Conservation (phyloP, 1,140 invertebrate species). For the Drosophila dunni region DNA sequence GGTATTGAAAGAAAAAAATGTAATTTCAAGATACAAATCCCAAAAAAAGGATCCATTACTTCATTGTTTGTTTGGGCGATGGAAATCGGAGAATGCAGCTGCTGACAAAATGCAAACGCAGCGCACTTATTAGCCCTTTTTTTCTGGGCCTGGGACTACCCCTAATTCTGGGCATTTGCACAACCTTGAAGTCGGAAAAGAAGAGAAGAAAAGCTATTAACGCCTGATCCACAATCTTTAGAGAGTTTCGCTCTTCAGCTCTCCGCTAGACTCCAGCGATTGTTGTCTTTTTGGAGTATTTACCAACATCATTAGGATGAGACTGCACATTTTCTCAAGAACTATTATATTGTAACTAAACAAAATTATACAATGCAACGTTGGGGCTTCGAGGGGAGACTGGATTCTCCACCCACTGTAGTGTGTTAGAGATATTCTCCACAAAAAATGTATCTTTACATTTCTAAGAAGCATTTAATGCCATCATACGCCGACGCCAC, state of each 20-base stretch:
- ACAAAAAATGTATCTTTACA: conserved; percentile 59
- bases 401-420: conserved; percentile 41
- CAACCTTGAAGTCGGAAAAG: conserved; percentile 33
- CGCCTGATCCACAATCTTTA: conserved; percentile 65
- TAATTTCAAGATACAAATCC: conserved; percentile 29
- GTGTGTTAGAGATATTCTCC: conserved; percentile 33
- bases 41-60: conserved; percentile 16
- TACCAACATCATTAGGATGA: conserved; percentile 78
- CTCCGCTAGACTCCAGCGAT: conserved; percentile 2
- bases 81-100: conserved; percentile 41
- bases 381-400: conserved; percentile 8
- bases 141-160: conserved; percentile 6
- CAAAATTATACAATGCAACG: conserved; percentile 67
- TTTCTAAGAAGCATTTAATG: conserved; percentile 82
- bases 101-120: conserved; percentile 23
- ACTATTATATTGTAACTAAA: conserved; percentile 72
- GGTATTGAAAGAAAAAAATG: conserved; percentile 70
- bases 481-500: conserved; percentile 49
- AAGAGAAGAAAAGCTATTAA: conserved; percentile 51
- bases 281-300: conserved; percentile 62
- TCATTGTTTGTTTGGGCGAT: neutral
- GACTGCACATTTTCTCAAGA: conserved; percentile 77
- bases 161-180: conserved; percentile 55
- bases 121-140: conserved; percentile 43
- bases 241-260: neutral